Base-by-base conservation (phyloP, 2,888 invertebrate genomes). In the Xanthorhoe spadicearia region DNA sequence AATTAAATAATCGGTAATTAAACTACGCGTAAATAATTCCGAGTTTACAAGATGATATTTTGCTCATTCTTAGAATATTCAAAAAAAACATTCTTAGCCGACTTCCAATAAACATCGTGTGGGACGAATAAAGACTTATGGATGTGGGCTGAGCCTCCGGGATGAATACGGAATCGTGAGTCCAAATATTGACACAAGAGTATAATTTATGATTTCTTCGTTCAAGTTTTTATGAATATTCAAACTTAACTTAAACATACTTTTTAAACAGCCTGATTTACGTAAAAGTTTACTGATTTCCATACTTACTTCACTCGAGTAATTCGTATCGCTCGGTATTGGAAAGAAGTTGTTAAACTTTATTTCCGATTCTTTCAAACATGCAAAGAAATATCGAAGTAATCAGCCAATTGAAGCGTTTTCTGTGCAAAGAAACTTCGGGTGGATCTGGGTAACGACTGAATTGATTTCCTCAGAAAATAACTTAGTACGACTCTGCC, bases 381-480 rank as follows among this genome's bases (percentile, higher is more conserved):
- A 58, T 18, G 32, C 23, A 38, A 64, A 64, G 28, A 51, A 64
- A 64, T 55, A 51, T 7, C 17, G 43, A 64, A 64, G 53, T 55
- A 64, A 64, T 64, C 60, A 64, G 50, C 23, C 64, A 51, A 51
- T 64, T 43, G 51, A 64, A 60, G 51, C 64, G 49, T 50, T 58
- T 49, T 49, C 38, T 46, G 38, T 23, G 19, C 28, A 32, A 58
- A 43, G 64, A 19, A 59, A 59, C 38, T 64, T 60, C 28, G 49
- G 15, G 49, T 18, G 60, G 54, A 54, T 54, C 23, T n/a, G 19
- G 54, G 19, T 18, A 51, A 46, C 38, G 18, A 32, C n/a, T 32
- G 8, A 59, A 59, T 59, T 59, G 23, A 43, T 52, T 59, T 59
- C 32, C 15, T 48, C 17, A 17, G 32, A 43, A 48, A 49, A 15